Percentiles rank a stretch among this genome's conserved stretches.
phyloP scores from a whole-genome alignment of 2,888 invertebrate genomes.

The Bombyx huttoni region DNA sequence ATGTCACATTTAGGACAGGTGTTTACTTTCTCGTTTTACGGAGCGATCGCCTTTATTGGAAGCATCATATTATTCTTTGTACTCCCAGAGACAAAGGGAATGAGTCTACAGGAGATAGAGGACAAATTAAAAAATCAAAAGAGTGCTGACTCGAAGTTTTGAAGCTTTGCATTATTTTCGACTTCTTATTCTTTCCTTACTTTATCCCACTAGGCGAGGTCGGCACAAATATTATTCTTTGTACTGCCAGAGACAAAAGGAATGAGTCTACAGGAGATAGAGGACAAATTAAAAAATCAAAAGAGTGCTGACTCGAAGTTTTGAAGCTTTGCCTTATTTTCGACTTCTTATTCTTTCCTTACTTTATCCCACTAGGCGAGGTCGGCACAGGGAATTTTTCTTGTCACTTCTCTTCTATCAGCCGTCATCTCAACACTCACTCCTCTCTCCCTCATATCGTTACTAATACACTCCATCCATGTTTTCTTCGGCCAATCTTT shows the following conservation, averaged over 20 bases:
- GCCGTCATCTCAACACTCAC: no score
- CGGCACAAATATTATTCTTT: constrained; percentile 72
- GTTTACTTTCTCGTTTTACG: constrained; percentile 76
- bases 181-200: no score
- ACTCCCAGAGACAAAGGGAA: constrained; percentile 80
- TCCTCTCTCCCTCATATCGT: no score
- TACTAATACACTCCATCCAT: no score
- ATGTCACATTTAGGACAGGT: constrained; percentile 69
- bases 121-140: constrained; percentile 55
- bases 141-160: not conserved
- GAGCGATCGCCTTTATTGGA: constrained; percentile 70
- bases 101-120: constrained; percentile 78
- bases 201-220: no score
- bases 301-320: not conserved
- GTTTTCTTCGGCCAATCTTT: no score
- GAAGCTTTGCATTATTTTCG: not conserved
- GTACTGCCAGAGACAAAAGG: constrained; percentile 80
- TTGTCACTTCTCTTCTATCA: no score
- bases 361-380: no score
- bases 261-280: constrained; percentile 78
- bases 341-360: no score
- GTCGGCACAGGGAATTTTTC: no score
- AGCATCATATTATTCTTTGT: constrained; percentile 71
- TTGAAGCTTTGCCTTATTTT: not conserved
- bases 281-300: constrained; percentile 64